Evolutionary conservation across 2,888 invertebrate genomes (phyloP), one percentile per base, ranked within the genome.

Genomic region (Pterostichus madidus): DNA sequence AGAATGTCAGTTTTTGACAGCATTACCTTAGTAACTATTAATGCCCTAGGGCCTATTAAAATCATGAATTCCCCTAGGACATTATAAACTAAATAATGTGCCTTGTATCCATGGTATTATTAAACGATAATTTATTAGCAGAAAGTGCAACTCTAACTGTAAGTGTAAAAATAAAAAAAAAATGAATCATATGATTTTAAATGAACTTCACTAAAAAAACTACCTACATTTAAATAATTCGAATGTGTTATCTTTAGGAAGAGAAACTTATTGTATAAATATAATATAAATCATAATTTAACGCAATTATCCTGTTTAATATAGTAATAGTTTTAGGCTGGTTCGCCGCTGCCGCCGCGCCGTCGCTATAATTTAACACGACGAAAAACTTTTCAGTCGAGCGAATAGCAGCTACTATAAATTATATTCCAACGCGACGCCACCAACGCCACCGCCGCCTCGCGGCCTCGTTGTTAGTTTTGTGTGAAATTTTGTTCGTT

Each of bases 201-300:
- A 24, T 24, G 1, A 24, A 24, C 24, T 24, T 24, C 3, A 24
- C 24, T 24, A 24, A 24, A 1, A 24, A 24, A 24, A 24, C 24
- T 24, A 24, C 24, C 24, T 24, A 24, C 24, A 24, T 24, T 24
- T 24, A 24, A 24, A 24, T 24, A 24, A 24, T 24, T 24, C 24
- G 24, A 24, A 24, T 24, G 49, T 49, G 10, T 2, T n/a, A 49
- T 49, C 49, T 11, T 49, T 11, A 0, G 49, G 10, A 49, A 49
- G 49, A 13, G 49, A 49, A 49, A 4, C 49, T 64, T 32, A 64
- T 10, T 59, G 4, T 24, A 11, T n/a, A 59, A 59, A 64, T 64
- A n/a, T 31, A 64, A 35, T 32, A 35, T 35, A 64, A 64, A 35
- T 64, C 64, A 64, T 13, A 64, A 64, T 64, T 64, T 64, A 35